Conservation (phyloP, 2,113 vertebrate species). For the Cricetomys ansorgei region DNA sequence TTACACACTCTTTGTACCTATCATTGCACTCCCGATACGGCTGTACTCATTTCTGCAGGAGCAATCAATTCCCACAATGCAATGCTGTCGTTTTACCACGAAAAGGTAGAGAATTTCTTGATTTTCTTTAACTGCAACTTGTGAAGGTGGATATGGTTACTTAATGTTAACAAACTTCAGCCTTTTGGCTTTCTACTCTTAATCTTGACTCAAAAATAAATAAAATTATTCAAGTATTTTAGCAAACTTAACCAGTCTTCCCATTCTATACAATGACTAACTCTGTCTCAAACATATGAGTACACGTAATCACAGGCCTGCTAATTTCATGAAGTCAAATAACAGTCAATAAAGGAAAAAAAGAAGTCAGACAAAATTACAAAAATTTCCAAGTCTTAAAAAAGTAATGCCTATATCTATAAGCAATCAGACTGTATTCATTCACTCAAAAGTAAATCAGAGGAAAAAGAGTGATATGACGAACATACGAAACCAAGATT, state of each 20-base stretch:
- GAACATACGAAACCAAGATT: neutral
- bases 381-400: neutral
- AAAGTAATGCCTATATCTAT: neutral
- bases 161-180: neutral
- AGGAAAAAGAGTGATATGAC: neutral
- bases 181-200: conserved; percentile 19
- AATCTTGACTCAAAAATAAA: conserved; percentile 42
- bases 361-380: neutral
- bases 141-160: neutral
- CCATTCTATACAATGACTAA: neutral
- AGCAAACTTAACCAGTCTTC: neutral
- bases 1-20: accelerated
- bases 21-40: accelerated
- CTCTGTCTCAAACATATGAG: neutral
- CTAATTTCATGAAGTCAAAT: conserved; percentile 10
- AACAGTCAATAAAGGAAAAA: neutral
- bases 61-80: neutral
- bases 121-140: neutral
- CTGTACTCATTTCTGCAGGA: neutral
- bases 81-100: neutral
- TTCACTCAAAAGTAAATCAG: neutral
- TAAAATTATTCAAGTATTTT: conserved; percentile 13
- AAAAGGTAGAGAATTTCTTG: neutral
- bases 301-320: neutral
- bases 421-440: neutral